These are phyloP conservation scores for Bemisia tabaci DNA, from an alignment of 1,140 invertebrate species.

Conservation along the genomic window DNA sequence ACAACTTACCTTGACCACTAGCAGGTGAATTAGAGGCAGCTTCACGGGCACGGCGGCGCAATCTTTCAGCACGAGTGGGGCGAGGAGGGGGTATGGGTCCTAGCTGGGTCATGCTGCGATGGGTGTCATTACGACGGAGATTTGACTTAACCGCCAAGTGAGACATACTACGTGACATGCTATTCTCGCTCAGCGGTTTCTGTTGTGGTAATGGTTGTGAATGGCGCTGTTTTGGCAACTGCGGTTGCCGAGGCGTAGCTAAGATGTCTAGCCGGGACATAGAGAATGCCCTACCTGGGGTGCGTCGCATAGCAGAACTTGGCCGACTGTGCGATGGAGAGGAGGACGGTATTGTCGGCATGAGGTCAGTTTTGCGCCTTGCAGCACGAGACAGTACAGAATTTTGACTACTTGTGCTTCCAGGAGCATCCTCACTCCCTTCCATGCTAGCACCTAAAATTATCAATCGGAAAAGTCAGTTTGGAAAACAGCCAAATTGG, in stretches of 20 bases:
- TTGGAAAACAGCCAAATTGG: too few species aligned
- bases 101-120: constrained; percentile 38
- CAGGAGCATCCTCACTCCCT: background rate
- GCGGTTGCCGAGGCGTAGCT: constrained; percentile 31
- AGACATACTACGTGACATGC: constrained; percentile 27
- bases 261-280: constrained; percentile 81
- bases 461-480: constrained; percentile 8
- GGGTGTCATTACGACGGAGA: constrained; percentile 35
- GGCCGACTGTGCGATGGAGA: constrained; percentile 31
- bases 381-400: constrained; percentile 26
- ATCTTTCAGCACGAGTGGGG: constrained; percentile 38
- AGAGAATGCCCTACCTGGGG: constrained; percentile 62
- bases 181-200: constrained; percentile 19
- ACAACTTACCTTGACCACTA: constrained; percentile 9
- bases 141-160: constrained; percentile 23
- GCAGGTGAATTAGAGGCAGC: constrained; percentile 21
- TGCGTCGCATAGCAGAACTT: constrained; percentile 15
- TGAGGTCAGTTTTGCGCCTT: constrained; percentile 73
- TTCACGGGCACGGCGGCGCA: constrained; percentile 38
- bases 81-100: constrained; percentile 32
- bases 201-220: background rate
- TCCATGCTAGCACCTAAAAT: constrained; percentile 10
- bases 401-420: constrained; percentile 18
- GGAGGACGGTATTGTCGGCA: constrained; percentile 71
- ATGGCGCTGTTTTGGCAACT: background rate